A percentile compares a stretch with the other conserved stretches of the same genome.
Evolutionary conservation across 1,140 invertebrate genomes (phyloP).

Genomic region (Geopemphigus sp.): DNA sequence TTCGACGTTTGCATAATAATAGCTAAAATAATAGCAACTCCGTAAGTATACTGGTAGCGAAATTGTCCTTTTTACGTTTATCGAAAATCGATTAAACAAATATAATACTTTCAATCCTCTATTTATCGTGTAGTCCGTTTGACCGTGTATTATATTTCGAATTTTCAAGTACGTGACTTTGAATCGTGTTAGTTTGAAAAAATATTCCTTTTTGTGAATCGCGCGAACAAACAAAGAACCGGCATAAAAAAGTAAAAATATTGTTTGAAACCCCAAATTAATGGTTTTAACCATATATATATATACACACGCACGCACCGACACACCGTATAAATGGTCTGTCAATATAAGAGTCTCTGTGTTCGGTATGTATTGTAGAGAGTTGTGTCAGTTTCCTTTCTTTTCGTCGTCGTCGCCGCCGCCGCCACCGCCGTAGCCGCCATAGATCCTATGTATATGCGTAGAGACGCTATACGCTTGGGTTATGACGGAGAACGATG

Average conservation of each 20-base stretch:
- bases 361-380: neutral
- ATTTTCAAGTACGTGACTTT: too few species aligned
- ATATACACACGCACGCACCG: neutral
- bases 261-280: neutral
- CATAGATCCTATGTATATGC: neutral
- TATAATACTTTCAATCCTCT: too few species aligned
- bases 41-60: too few species aligned
- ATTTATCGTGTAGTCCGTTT: too few species aligned
- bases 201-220: too few species aligned
- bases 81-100: too few species aligned
- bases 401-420: conserved; percentile 10
- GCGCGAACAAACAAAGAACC: too few species aligned
- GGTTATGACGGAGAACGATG: conserved; percentile 15
- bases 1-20: too few species aligned
- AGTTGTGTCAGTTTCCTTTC: conserved; percentile 22
- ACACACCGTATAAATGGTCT: neutral
- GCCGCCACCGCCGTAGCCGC: neutral
- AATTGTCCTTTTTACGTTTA: too few species aligned
- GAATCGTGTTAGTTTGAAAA: too few species aligned
- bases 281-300: neutral
- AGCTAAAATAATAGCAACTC: too few species aligned
- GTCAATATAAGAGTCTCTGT: neutral
- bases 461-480: conserved; percentile 22
- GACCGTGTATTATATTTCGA: too few species aligned
- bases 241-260: conserved; percentile 2